phyloP scores from a whole-genome alignment of 2,113 vertebrate species.

The Pipra filicauda region DNA sequence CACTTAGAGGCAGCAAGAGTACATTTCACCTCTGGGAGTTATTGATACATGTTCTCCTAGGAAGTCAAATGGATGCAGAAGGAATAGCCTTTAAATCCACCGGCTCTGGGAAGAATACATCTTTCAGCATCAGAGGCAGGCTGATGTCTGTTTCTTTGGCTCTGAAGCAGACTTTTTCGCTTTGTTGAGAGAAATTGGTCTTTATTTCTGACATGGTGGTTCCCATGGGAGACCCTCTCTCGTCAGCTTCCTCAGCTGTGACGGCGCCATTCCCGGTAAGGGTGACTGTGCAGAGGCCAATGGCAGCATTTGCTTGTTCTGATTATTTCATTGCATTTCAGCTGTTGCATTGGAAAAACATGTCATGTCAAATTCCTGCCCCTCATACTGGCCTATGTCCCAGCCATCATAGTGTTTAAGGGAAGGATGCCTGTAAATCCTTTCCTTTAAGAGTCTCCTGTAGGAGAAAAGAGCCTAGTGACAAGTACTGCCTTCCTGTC shows the following conservation, averaged over 20 bases:
- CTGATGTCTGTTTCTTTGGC: neutral
- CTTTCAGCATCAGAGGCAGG: neutral
- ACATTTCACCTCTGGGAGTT: slow-evolving; percentile 49
- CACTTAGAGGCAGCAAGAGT: slow-evolving; percentile 23
- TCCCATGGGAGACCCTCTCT: neutral
- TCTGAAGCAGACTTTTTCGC: neutral
- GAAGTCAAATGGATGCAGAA: slow-evolving; percentile 26
- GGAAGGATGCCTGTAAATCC: neutral
- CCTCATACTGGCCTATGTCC: neutral
- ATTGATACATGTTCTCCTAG: neutral
- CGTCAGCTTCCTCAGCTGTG: neutral
- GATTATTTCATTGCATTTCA: neutral
- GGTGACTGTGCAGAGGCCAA: neutral
- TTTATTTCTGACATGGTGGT: neutral
- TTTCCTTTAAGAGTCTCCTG: neutral
- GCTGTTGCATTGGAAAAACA: neutral
- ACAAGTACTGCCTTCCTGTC: neutral
- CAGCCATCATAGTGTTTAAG: neutral
- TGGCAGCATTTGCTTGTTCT: neutral
- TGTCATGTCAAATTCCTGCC: neutral
- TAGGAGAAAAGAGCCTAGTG: neutral
- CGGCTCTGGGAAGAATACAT: neutral
- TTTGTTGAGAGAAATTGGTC: neutral
- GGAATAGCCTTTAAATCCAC: slow-evolving; percentile 18
- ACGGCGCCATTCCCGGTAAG: neutral